Conservation (phyloP, 2,797 vertebrate genomes). For the Brachyrhaphis roseni region DNA sequence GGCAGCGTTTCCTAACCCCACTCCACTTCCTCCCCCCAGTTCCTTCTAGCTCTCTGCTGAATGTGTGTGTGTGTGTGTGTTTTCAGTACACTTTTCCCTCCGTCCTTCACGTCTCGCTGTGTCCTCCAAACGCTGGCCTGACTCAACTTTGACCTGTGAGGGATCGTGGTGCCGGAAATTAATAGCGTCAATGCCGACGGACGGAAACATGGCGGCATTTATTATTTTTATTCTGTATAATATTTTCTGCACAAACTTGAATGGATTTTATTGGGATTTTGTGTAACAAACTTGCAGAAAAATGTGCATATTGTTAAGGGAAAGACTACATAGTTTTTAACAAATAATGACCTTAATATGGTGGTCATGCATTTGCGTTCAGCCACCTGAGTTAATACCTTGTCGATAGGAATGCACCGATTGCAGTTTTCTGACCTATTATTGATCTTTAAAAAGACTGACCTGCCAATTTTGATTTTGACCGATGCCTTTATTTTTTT, state of each 20-base stretch:
- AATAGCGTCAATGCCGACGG: slow-evolving; percentile 47
- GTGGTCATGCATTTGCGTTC: no score
- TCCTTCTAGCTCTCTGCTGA: slow-evolving; percentile 39
- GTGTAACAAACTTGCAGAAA: no score
- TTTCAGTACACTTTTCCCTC: slow-evolving; percentile 51
- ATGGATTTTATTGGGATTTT: no score
- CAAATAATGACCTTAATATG: no score
- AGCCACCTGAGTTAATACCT: no score
- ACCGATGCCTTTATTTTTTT: no score
- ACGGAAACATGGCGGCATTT: slow-evolving; percentile 29
- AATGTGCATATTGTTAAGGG: no score
- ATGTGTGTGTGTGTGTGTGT: slow-evolving; percentile 11
- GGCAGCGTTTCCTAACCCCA: slow-evolving; percentile 55
- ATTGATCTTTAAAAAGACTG: no score
- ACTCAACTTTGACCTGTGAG: slow-evolving; percentile 65
- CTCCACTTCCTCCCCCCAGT: slow-evolving; percentile 16
- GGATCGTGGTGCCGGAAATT: slow-evolving; percentile 47
- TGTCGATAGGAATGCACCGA: no score
- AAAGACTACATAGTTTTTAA: no score
- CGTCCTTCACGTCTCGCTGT: slow-evolving; percentile 47
- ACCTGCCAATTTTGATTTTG: no score
- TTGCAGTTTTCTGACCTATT: no score
- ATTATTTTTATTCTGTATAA: slow-evolving; percentile 13
- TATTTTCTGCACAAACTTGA: background rate
- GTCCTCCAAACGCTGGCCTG: slow-evolving; percentile 37